phyloP scores from a whole-genome alignment of 2,888 invertebrate species.

The Macroteleia sp. region DNA sequence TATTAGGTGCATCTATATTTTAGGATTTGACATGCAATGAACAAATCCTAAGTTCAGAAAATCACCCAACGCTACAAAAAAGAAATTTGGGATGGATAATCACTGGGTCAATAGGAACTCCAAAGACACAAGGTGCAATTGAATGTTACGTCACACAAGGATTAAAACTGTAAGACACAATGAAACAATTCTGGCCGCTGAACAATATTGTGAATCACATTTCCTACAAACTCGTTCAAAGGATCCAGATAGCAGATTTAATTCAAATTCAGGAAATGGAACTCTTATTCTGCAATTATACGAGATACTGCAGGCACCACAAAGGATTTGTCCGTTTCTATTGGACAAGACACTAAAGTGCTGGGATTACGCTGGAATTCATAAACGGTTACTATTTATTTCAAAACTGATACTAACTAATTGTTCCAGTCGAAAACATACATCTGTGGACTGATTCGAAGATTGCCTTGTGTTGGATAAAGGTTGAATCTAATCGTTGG shows the following conservation, averaged over 20 bases:
- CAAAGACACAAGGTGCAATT: no score
- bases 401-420: neutral
- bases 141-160: no score
- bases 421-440: neutral
- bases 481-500: neutral
- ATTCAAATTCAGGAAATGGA: constrained; percentile 49
- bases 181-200: no score
- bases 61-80: neutral
- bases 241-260: no score
- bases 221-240: no score
- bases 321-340: neutral
- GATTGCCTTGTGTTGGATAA: neutral
- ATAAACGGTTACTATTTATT: neutral
- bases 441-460: neutral
- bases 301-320: neutral
- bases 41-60: no score
- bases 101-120: no score
- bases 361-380: constrained; percentile 10
- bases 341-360: constrained; percentile 15
- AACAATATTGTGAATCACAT: no score
- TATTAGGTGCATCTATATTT: no score
- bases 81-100: no score
- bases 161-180: no score
- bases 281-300: neutral
- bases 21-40: no score